phyloP scores from a whole-genome alignment of 1,140 invertebrate genomes.

The Camponotus floridanus region DNA sequence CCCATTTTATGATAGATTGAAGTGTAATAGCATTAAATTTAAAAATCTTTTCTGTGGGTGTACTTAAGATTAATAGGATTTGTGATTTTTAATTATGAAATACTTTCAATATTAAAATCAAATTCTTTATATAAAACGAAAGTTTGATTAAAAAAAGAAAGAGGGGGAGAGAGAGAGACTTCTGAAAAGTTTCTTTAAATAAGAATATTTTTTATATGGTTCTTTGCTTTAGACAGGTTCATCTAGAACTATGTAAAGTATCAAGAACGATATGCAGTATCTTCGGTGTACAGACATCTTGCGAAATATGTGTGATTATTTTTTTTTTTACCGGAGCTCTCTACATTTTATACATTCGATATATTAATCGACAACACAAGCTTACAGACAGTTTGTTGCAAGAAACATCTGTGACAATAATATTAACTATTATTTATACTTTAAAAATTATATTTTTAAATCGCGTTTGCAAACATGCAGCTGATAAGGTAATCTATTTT shows the following conservation, averaged over 20 bases:
- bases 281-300: constrained; percentile 32
- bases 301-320: not conserved
- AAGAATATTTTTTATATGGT: not conserved
- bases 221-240: constrained; percentile 52
- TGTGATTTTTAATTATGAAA: too few relatives aligned
- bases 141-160: too few relatives aligned
- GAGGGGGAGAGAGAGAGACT: not conserved
- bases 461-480: constrained; percentile 22
- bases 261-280: constrained; percentile 17
- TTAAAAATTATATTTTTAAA: not conserved
- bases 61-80: too few relatives aligned
- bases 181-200: not conserved
- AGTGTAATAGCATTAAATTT: too few relatives aligned
- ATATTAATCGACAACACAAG: not conserved
- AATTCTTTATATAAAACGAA: not conserved
- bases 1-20: too few relatives aligned
- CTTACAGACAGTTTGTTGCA: not conserved
- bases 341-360: constrained; percentile 47
- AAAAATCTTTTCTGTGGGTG: too few relatives aligned
- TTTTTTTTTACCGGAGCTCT: not conserved
- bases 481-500: constrained; percentile 37
- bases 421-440: accelerated
- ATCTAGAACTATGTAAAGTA: constrained; percentile 59
- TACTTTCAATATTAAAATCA: not conserved
- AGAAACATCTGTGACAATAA: accelerated